Evolutionary conservation across 2,113 vertebrate genomes (phyloP).

Genomic region (Verasper variegatus): DNA sequence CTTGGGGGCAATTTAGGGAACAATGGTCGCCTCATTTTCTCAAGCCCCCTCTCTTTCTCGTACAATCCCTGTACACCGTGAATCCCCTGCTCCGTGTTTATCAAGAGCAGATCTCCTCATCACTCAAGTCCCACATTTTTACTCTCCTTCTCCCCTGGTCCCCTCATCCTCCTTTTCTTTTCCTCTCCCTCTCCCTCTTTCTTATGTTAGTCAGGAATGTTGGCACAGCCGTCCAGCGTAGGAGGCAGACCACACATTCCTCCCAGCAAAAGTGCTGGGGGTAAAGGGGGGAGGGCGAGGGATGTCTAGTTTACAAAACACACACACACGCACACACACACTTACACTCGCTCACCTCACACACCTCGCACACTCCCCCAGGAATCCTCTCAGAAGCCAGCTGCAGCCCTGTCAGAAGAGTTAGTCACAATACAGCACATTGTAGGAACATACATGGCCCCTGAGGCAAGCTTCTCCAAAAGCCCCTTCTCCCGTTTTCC

Average conservation of each 20-base stretch:
- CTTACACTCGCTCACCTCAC: slow-evolving; percentile 17
- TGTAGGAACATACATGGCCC: slow-evolving; percentile 54
- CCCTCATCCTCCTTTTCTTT: slow-evolving; percentile 37
- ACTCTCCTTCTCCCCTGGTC: slow-evolving; percentile 29
- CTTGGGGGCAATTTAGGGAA: slow-evolving; percentile 71
- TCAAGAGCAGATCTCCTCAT: slow-evolving; percentile 46
- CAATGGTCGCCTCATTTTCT: slow-evolving; percentile 61
- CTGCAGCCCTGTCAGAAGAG: slow-evolving; percentile 70
- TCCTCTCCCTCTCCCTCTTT: slow-evolving; percentile 27
- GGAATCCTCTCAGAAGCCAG: slow-evolving; percentile 71
- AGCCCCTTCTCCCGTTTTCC: neutral
- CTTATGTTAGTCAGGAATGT: slow-evolving; percentile 77
- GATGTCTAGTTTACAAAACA: slow-evolving; percentile 63
- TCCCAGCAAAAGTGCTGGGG: slow-evolving; percentile 82
- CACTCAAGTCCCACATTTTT: slow-evolving; percentile 26
- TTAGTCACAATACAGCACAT: slow-evolving; percentile 68
- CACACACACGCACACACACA: slow-evolving; percentile 56
- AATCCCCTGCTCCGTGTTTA: slow-evolving; percentile 42
- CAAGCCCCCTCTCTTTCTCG: slow-evolving; percentile 38
- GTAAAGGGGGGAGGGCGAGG: slow-evolving; percentile 36
- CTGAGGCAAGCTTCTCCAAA: slow-evolving; percentile 36
- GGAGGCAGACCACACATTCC: slow-evolving; percentile 86
- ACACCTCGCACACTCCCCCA: slow-evolving; percentile 42
- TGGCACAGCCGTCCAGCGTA: slow-evolving; percentile 75
- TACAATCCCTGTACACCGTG: slow-evolving; percentile 44